Conservation (phyloP, 1,140 invertebrate species). For the Antheraea mylitta region DNA sequence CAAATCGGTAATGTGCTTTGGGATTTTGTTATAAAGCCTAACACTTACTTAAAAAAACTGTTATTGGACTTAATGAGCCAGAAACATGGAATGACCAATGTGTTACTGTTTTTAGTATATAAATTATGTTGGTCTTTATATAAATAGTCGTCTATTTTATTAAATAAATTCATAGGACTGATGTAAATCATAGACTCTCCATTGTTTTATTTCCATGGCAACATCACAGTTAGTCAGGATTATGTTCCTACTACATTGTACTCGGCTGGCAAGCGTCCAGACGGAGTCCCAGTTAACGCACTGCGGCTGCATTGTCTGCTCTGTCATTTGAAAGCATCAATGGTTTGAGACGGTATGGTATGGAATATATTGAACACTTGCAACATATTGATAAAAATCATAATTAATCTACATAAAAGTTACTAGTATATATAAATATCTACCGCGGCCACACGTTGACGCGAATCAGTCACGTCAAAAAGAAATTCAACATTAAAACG, state of each 20-base stretch:
- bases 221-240: neutral
- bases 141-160: neutral
- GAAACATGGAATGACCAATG: too few relatives aligned
- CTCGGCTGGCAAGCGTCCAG: conserved; percentile 1
- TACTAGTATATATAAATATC: too few relatives aligned
- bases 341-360: neutral
- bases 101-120: too few relatives aligned
- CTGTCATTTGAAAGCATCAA: neutral
- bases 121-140: neutral
- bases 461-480: too few relatives aligned
- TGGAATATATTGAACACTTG: neutral
- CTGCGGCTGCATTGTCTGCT: neutral
- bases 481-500: too few relatives aligned
- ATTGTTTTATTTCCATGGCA: neutral
- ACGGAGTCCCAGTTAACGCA: neutral
- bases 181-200: neutral
- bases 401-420: too few relatives aligned
- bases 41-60: too few relatives aligned
- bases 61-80: too few relatives aligned
- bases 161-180: neutral
- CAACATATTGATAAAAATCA: neutral
- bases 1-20: too few relatives aligned
- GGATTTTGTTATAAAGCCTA: too few relatives aligned
- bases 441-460: too few relatives aligned
- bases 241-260: neutral